These are phyloP conservation scores for Phasia obesa DNA, from an alignment of 2,888 invertebrate genomes.

Conservation along the genomic window DNA sequence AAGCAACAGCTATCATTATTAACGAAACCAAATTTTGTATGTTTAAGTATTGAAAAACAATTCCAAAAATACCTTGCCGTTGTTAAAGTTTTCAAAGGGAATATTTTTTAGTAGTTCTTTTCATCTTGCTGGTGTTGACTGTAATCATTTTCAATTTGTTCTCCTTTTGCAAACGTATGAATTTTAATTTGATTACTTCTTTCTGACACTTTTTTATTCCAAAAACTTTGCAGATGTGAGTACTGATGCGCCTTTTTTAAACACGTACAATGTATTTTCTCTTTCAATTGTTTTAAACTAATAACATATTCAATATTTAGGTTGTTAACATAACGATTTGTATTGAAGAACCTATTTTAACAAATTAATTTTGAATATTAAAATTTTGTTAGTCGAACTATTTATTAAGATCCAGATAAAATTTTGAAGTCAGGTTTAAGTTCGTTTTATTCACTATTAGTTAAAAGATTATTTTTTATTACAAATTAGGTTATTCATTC, in stretches of 20 bases:
- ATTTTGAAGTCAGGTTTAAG: too few relatives aligned
- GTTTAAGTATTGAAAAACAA: neutral
- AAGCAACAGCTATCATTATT: slow-evolving; percentile 40
- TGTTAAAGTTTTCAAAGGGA: neutral
- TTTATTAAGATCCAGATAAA: too few relatives aligned
- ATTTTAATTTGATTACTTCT: slow-evolving; percentile 49
- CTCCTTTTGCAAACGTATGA: slow-evolving; percentile 45
- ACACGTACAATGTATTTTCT: neutral
- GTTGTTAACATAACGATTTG: slow-evolving; percentile 58
- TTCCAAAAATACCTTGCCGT: slow-evolving; percentile 15
- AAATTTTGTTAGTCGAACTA: too few relatives aligned
- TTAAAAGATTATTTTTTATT: too few relatives aligned
- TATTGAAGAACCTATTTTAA: neutral
- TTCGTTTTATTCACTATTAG: too few relatives aligned
- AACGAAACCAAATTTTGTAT: neutral
- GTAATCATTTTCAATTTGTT: slow-evolving; percentile 68
- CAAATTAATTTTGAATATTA: too few relatives aligned
- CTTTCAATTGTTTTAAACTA: slow-evolving; percentile 20
- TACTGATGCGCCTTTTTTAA: neutral
- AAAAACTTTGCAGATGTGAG: neutral
- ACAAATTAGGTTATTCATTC: too few relatives aligned
- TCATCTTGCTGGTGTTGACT: slow-evolving; percentile 28
- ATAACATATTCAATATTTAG: slow-evolving; percentile 50
- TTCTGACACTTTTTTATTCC: slow-evolving; percentile 17
- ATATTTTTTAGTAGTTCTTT: neutral